Conservation (phyloP, 2,113 vertebrate species). For the Chelonoidis abingdonii region DNA sequence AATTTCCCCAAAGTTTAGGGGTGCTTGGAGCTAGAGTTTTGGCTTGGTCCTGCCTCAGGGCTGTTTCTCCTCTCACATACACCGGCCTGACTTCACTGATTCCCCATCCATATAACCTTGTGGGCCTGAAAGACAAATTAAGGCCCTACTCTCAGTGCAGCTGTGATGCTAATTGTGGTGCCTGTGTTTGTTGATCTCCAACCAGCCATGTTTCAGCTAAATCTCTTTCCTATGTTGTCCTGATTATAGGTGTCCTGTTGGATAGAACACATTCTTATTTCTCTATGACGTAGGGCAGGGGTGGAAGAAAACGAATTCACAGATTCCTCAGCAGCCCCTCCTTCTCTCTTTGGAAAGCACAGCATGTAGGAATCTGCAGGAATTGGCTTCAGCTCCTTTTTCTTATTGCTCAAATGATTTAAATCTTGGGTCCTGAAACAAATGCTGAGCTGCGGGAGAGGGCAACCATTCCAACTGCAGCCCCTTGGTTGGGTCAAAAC, state of each 20-base stretch:
- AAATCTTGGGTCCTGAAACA: too few relatives aligned
- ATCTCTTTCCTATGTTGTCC: neutral
- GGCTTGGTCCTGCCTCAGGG: neutral
- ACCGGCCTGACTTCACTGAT: neutral
- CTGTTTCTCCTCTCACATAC: neutral
- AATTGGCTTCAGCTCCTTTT: neutral
- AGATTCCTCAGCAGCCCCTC: neutral
- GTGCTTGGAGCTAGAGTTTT: neutral
- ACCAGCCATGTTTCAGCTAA: neutral
- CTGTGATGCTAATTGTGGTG: neutral
- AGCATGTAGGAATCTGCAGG: neutral
- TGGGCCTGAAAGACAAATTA: neutral
- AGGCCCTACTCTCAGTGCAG: neutral
- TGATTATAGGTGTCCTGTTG: neutral
- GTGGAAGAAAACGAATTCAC: neutral
- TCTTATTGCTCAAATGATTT: too few relatives aligned
- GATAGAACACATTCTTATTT: neutral
- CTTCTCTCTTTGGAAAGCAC: neutral
- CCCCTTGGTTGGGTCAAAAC: too few relatives aligned
- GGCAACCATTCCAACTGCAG: too few relatives aligned
- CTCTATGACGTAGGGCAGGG: neutral
- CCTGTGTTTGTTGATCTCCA: neutral
- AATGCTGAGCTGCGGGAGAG: too few relatives aligned
- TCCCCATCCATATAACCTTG: neutral
- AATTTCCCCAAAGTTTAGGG: neutral